Evolutionary conservation across 1,140 invertebrate genomes (phyloP).

Genomic region (Micrasema minimum): DNA sequence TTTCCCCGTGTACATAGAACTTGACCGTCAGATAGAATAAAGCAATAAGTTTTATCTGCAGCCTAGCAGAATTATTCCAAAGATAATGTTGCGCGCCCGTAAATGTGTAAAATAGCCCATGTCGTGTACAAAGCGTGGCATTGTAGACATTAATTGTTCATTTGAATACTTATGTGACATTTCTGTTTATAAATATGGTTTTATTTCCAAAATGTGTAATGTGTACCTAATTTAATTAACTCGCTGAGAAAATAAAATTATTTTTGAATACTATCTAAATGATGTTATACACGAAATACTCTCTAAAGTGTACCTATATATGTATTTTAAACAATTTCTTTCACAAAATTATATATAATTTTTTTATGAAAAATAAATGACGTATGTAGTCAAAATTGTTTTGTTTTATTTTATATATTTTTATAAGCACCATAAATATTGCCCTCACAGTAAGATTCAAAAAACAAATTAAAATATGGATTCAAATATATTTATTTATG

Average conservation of each 20-base stretch:
- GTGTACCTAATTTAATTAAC: slow-evolving; percentile 16
- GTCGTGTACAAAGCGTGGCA: no score
- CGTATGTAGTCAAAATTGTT: slow-evolving; percentile 4
- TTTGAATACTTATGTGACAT: slow-evolving; percentile 4
- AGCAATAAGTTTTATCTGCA: no score
- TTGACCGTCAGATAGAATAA: no score
- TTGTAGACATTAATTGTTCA: slow-evolving; percentile 1
- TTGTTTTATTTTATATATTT: slow-evolving; percentile 2
- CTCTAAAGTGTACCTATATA: slow-evolving; percentile 16
- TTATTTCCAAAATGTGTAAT: slow-evolving; percentile 15
- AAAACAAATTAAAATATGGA: no score
- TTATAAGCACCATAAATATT: no score
- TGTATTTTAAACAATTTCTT: slow-evolving; percentile 29
- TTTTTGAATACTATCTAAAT: slow-evolving; percentile 8
- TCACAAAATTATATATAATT: slow-evolving; percentile 19
- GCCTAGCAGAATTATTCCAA: no score
- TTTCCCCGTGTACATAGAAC: no score
- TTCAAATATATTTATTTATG: no score
- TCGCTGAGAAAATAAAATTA: slow-evolving; percentile 6
- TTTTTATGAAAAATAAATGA: slow-evolving; percentile 15
- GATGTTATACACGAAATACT: slow-evolving; percentile 3
- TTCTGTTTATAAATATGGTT: slow-evolving; percentile 1
- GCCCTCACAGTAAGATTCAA: no score
- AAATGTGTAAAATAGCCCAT: no score
- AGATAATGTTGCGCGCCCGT: no score